Percentiles rank a stretch among this genome's conserved stretches.
These are phyloP conservation scores for Typhlichthys subterraneus DNA, from an alignment of 2,797 vertebrate species.

Conservation along the genomic window DNA sequence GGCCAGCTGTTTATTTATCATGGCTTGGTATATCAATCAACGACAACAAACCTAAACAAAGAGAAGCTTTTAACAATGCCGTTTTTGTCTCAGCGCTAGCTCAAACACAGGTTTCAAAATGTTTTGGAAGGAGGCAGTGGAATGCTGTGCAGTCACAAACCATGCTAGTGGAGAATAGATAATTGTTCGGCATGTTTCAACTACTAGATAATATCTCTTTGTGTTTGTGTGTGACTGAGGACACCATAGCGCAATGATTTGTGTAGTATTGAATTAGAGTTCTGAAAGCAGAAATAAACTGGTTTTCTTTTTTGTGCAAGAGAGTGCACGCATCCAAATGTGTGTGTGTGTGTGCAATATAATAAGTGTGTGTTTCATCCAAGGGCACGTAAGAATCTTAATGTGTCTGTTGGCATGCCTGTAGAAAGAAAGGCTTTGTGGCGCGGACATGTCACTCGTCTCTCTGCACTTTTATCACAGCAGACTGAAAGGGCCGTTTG, in stretches of 20 bases:
- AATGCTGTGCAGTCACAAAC: constrained; percentile 11
- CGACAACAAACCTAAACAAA: neutral
- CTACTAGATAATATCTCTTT: constrained; percentile 1
- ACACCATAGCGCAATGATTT: neutral
- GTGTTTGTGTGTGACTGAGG: constrained; percentile 4
- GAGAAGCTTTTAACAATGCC: neutral
- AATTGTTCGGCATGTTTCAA: neutral
- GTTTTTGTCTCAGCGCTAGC: neutral
- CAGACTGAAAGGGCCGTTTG: constrained; percentile 52
- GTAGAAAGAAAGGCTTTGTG: constrained; percentile 42
- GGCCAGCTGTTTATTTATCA: no score
- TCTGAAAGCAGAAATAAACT: neutral
- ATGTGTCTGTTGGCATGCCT: constrained; percentile 8
- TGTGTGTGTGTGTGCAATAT: neutral
- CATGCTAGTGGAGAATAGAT: constrained; percentile 9
- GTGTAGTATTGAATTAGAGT: neutral
- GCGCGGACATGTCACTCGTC: constrained; percentile 24
- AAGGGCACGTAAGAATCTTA: no score
- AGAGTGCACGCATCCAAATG: neutral
- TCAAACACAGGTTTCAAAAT: constrained; percentile 29
- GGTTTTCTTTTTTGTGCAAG: neutral
- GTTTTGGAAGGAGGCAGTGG: constrained; percentile 18
- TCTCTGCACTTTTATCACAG: constrained; percentile 44
- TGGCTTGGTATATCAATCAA: no score
- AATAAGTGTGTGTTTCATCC: no score